Evolutionary conservation across 2,113 vertebrate species (phyloP), one percentile per base, ranked within the genome.

Genomic region (Dipodomys merriami): DNA sequence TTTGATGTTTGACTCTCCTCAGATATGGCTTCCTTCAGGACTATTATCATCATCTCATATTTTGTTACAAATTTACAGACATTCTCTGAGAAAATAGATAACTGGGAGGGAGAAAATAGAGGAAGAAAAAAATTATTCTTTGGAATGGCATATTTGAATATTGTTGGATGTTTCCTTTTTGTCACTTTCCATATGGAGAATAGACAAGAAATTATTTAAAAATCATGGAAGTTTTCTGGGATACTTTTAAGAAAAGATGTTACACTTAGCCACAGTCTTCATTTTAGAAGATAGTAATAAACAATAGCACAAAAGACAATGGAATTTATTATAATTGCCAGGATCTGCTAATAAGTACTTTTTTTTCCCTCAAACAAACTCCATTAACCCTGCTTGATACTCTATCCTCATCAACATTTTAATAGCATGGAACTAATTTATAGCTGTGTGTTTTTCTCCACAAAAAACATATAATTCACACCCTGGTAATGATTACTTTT

Each of bases 401-500:
- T 93, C 65, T 76, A 1, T 76, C 68, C 53, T 88, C 35, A 27
- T 72, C 82, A 90, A 64, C 76, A 81, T 96, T 95, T 94, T 88
- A 95, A 93, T 83, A 93, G 69, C 4, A 23, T 71, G 29, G 60
- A 82, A 68, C 57, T 88, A 78, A 76, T 57, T 79, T 62, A 69
- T 15, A 92, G n/a, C 79, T 83, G 8, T 73, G 20, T 84, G n/a
- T 25, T 82, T 85, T 62, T 39, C 5, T 1, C 53, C 53, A 39
- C 33, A 53, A 60, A 91, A 95, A 94, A 85, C 60, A 88, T 88
- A 60, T 64, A 90, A 93, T 91, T 90, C 29, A 79, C 46, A 96
- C 74, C 39, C 19, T 93, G 64, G 33, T 95, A 93, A 94, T 95
- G 79, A 94, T 91, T 94, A 95, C 53, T 87, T 91, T 94, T 91